phyloP scores from a whole-genome alignment of 2,797 vertebrate genomes.

The Sitta carolinensis region DNA sequence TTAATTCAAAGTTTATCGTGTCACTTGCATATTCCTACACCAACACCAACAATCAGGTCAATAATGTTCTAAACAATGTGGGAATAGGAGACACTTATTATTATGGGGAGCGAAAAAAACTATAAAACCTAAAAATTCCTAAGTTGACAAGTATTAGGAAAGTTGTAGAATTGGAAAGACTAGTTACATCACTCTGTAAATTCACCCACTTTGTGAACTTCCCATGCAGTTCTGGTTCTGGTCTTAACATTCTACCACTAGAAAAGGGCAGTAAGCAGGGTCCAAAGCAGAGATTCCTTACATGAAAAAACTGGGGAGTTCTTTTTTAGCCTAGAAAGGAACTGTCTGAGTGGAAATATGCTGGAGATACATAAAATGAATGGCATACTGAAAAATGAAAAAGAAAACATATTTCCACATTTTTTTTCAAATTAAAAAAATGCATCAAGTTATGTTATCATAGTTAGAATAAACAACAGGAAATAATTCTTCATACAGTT shows the following conservation, averaged over 20 bases:
- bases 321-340: not conserved
- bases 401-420: not conserved
- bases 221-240: not conserved
- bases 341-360: not conserved
- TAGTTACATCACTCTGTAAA: not conserved
- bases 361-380: not conserved
- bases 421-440: not conserved
- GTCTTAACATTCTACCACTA: not conserved
- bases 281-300: not conserved
- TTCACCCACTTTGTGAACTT: not conserved
- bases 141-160: not conserved
- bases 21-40: not conserved
- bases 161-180: not conserved
- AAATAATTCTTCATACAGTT: not conserved
- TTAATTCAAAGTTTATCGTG: not conserved
- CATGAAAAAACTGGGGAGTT: not conserved
- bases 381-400: not conserved
- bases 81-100: not conserved
- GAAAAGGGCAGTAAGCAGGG: not conserved
- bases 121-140: not conserved
- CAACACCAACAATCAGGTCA: not conserved
- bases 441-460: not conserved
- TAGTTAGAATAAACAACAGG: not conserved
- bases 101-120: not conserved
- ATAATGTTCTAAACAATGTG: not conserved